These are phyloP conservation scores for Rosalia funebris DNA, from an alignment of 2,888 invertebrate species.

Conservation along the genomic window DNA sequence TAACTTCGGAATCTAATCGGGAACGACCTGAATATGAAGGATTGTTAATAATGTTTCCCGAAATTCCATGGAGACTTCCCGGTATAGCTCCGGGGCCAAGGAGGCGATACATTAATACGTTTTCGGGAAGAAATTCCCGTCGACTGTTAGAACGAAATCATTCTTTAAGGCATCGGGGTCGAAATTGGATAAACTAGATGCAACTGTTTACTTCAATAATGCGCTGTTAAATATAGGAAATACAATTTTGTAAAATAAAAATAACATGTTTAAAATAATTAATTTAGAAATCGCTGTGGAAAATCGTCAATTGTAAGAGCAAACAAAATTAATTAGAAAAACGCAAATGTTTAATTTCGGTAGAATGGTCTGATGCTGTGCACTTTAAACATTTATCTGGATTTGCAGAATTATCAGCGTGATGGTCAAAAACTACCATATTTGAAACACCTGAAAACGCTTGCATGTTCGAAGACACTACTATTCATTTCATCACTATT, in stretches of 20 bases:
- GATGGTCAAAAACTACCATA: too few relatives aligned
- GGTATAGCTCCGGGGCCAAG: background rate
- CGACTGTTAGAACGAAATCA: background rate
- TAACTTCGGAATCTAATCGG: background rate
- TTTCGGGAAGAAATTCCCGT: background rate
- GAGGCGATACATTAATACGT: background rate
- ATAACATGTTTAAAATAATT: background rate
- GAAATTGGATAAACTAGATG: background rate
- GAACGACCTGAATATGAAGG: background rate
- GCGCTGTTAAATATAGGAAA: too few relatives aligned
- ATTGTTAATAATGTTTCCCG: background rate
- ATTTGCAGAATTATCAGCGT: too few relatives aligned
- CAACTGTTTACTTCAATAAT: background rate
- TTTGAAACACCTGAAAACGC: too few relatives aligned
- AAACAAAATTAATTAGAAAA: background rate
- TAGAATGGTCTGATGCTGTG: too few relatives aligned
- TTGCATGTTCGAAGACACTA: too few relatives aligned
- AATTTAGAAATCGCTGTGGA: background rate
- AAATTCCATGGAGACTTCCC: background rate
- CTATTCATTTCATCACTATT: too few relatives aligned
- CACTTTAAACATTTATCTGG: too few relatives aligned
- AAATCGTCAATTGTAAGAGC: background rate
- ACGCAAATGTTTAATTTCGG: background rate
- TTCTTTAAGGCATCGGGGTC: background rate
- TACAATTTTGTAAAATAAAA: background rate